Evolutionary conservation across 2,797 vertebrate species (phyloP).

Genomic region (Delichon dasypus): DNA sequence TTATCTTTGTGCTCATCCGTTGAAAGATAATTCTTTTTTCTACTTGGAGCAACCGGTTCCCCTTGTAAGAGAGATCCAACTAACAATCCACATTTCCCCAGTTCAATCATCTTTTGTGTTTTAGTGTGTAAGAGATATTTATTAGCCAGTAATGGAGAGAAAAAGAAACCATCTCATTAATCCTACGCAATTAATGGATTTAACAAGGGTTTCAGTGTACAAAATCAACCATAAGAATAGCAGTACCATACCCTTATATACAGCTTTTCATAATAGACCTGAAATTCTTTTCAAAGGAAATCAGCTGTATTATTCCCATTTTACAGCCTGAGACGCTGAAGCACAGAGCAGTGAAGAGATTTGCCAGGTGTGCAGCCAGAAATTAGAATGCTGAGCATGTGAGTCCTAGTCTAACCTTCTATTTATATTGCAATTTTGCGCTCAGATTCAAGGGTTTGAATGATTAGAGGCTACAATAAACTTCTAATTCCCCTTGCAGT

Average conservation of each 20-base stretch:
- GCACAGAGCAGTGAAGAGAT: neutral
- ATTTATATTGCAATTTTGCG: neutral
- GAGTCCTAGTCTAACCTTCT: neutral
- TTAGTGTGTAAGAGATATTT: neutral
- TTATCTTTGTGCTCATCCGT: neutral
- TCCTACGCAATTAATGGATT: neutral
- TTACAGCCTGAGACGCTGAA: neutral
- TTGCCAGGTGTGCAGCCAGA: neutral
- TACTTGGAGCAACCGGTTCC: neutral
- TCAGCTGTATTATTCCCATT: neutral
- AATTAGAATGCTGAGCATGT: constrained; percentile 18
- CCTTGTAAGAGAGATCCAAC: neutral
- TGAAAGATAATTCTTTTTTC: neutral
- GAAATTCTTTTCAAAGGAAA: neutral
- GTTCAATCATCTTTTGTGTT: neutral
- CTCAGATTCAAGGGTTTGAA: constrained; percentile 5
- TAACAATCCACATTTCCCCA: neutral
- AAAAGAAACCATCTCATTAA: neutral
- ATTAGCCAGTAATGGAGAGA: neutral
- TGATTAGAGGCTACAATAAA: neutral
- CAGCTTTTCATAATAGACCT: neutral
- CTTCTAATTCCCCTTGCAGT: neutral
- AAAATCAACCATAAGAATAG: neutral
- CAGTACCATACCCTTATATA: neutral
- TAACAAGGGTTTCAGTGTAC: neutral